phyloP scores from a whole-genome alignment of 1,140 invertebrate genomes.

The Venturia canescens region DNA sequence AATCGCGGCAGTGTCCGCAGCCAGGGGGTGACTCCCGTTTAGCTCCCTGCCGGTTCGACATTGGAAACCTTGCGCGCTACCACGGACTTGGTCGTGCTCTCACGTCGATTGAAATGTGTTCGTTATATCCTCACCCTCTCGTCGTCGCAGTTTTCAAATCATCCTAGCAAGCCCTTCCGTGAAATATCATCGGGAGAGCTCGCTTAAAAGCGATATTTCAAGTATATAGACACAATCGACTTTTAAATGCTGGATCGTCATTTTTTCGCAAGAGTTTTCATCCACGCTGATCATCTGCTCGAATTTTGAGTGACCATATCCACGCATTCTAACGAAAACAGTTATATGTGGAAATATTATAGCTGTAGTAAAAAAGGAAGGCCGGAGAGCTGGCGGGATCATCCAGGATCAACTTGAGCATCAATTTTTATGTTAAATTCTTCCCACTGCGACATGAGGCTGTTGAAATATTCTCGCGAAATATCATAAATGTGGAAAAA shows the following conservation, averaged over 20 bases:
- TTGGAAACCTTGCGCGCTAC: conserved; percentile 30
- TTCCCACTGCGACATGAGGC: too few species aligned
- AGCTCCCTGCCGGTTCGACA: not conserved
- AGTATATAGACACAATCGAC: not conserved
- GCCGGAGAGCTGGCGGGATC: too few species aligned
- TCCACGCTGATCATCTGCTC: too few species aligned
- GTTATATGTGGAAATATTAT: too few species aligned
- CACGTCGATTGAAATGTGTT: conserved; percentile 43
- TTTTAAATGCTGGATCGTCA: not conserved
- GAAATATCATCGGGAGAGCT: not conserved
- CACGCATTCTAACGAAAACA: too few species aligned
- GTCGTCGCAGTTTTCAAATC: conserved; percentile 23
- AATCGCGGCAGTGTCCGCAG: conserved; percentile 55
- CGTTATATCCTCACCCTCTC: conserved; percentile 10
- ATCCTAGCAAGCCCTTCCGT: not conserved
- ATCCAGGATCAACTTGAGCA: too few species aligned
- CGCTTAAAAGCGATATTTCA: not conserved
- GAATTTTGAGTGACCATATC: too few species aligned
- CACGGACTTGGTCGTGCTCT: conserved; percentile 19
- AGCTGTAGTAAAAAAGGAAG: too few species aligned
- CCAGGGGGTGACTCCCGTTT: conserved; percentile 1
- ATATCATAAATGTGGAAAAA: too few species aligned
- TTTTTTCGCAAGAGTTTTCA: not conserved
- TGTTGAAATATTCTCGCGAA: too few species aligned
- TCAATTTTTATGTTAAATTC: too few species aligned